These are phyloP conservation scores for Turnix velox DNA, from an alignment of 2,113 vertebrate species.

Conservation along the genomic window DNA sequence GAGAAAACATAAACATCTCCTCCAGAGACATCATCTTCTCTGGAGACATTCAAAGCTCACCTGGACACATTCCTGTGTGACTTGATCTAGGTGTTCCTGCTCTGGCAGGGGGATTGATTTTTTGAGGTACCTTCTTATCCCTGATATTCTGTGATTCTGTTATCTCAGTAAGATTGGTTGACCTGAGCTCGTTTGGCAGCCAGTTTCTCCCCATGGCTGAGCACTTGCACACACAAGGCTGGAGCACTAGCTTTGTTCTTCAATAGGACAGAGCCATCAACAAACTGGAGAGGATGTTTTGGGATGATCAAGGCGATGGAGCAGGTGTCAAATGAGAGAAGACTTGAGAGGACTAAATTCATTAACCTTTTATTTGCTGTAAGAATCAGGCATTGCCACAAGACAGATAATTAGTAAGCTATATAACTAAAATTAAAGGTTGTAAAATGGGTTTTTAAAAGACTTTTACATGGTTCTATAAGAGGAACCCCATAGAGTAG, in stretches of 20 bases:
- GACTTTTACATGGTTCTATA: background rate
- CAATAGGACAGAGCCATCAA: accelerated
- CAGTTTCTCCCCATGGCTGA: background rate
- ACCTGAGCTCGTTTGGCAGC: background rate
- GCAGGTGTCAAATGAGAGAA: background rate
- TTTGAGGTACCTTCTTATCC: too few species aligned
- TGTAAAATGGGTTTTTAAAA: background rate
- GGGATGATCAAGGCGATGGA: background rate
- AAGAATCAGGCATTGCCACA: background rate
- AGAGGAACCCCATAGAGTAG: background rate
- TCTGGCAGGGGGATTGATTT: too few species aligned
- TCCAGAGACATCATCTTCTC: too few species aligned
- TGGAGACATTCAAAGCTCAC: too few species aligned
- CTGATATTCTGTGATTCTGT: too few species aligned
- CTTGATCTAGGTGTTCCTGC: too few species aligned
- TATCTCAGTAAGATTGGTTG: background rate
- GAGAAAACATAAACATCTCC: background rate
- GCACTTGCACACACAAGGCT: background rate
- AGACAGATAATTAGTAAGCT: background rate
- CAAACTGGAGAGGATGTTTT: background rate
- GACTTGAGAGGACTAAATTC: background rate
- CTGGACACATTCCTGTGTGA: too few species aligned
- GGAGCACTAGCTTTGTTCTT: background rate
- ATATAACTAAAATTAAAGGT: background rate
- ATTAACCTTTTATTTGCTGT: background rate